Base-by-base conservation (phyloP, 2,113 vertebrate species). In the Xiphias gladius region DNA sequence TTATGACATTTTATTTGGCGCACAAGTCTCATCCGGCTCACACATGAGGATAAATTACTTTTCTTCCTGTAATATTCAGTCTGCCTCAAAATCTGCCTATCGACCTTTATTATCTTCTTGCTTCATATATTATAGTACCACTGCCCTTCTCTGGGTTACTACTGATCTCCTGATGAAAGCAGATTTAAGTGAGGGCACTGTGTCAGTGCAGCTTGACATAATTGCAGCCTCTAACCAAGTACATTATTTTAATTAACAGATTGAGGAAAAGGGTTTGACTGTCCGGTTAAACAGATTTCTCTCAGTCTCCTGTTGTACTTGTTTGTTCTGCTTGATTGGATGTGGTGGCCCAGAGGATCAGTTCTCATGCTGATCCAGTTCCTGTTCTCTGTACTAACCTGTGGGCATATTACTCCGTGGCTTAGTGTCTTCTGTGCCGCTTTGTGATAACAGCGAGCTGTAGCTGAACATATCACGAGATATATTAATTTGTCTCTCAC, bases 291-390 rank as follows among this genome's bases (percentile, higher is more conserved):
- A 68, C 59, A 76, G 69, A 72, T 70, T 77, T 54, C 75, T 68
- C 46, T 61, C 74, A 37, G 71, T 61, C 77, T 73, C 58, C 55
- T 43, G 61, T 54, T 77, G 69, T 76, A 66, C 79, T 69, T 70
- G 68, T 88, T 86, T 84, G 73, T 59, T 80, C 76, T 61, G 78
- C 70, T 58, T 84, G 78, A 86, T 76, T 86, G 76, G 76, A 81
- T 57, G 63, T 13, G 7, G n/a, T 58, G 55, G 69, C 91, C 82
- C 62, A 5, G 0, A 64, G 85, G 80, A 86, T 88, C 74, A 41
- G 19, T 73, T 82, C 73, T 71, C 59, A 22, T 8, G 37, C 83
- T 55, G 72, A 74, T 85, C 80, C 52, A 30, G 68, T 59, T 80
- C 69, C 79, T 48, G n/a, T 80, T 82, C 52, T 48, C 52, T 66